These are phyloP conservation scores for Diprion similis DNA, from an alignment of 1,140 invertebrate genomes.

Conservation along the genomic window DNA sequence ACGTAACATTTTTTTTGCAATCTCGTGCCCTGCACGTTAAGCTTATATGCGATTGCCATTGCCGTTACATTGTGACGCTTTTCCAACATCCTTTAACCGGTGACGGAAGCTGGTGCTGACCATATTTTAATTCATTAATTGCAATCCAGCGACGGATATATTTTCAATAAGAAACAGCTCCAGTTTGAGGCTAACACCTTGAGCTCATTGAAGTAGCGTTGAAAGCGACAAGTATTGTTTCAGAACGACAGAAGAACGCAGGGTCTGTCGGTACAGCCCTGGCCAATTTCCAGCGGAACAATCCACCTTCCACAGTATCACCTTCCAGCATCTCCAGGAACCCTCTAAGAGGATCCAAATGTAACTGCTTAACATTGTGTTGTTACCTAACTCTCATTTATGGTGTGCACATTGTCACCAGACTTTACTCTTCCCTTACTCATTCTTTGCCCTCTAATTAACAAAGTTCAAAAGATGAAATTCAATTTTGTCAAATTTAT, in stretches of 20 bases:
- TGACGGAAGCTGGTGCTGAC: not conserved
- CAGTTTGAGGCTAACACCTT: too few species aligned
- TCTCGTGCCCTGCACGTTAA: not conserved
- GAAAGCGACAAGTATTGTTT: conserved; percentile 61
- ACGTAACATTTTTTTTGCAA: not conserved
- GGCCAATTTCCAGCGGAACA: conserved; percentile 59
- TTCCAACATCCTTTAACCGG: not conserved
- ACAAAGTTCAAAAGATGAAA: not conserved
- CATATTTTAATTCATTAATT: too few species aligned
- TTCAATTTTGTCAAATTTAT: not conserved
- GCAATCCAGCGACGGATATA: too few species aligned
- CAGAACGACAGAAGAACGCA: conserved; percentile 62
- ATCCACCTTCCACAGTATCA: conserved; percentile 59
- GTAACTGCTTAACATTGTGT: conserved; percentile 65
- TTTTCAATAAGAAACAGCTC: too few species aligned
- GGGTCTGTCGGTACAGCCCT: conserved; percentile 59
- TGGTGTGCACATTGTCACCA: too few species aligned
- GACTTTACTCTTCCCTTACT: conserved; percentile 24
- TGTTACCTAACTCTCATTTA: conserved; percentile 36
- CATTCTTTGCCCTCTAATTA: conserved; percentile 14
- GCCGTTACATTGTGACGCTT: not conserved
- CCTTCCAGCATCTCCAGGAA: conserved; percentile 70
- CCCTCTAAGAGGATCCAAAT: conserved; percentile 81
- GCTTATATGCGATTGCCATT: not conserved
- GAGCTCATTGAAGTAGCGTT: not conserved